Percentiles rank a stretch among this genome's conserved stretches.
These are phyloP conservation scores for Phalacrocorax brasilianus DNA, from an alignment of 2,113 vertebrate species.

Conservation along the genomic window DNA sequence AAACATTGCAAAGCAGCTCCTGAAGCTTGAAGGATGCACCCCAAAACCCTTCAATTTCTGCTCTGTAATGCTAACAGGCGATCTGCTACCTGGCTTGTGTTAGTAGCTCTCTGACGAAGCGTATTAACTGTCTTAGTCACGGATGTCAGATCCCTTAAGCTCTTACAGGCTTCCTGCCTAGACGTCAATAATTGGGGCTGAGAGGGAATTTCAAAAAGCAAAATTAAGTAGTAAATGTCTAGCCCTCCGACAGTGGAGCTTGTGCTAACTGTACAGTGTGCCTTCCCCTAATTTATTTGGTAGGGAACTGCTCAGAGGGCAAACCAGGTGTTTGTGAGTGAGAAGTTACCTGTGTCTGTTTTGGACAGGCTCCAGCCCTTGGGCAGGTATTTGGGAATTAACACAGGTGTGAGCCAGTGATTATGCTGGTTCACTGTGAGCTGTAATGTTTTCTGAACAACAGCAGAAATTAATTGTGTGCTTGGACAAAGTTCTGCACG, in stretches of 20 bases:
- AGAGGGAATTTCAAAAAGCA: slow-evolving; percentile 52
- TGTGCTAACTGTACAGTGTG: not conserved
- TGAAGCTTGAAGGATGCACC: not conserved
- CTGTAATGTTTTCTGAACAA: not conserved
- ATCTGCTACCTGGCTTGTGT: slow-evolving; percentile 1
- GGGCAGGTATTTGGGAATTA: not conserved
- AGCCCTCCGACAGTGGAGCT: not conserved
- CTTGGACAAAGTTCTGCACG: not conserved
- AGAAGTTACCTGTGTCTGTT: not conserved
- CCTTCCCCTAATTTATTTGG: not conserved
- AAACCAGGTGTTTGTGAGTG: not conserved
- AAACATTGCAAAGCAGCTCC: not conserved
- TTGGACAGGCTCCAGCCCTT: not conserved
- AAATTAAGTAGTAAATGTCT: not conserved
- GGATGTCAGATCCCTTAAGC: slow-evolving; percentile 14
- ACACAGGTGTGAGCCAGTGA: not conserved
- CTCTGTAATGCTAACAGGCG: not conserved
- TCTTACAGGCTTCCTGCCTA: not conserved
- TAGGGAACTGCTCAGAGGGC: not conserved
- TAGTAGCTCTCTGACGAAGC: not conserved
- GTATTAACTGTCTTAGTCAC: not conserved
- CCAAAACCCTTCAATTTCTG: not conserved
- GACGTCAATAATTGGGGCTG: not conserved
- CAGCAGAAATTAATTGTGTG: not conserved
- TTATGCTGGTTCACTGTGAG: not conserved